These are phyloP conservation scores for Caretta caretta DNA, from an alignment of 2,113 vertebrate genomes.

Conservation along the genomic window DNA sequence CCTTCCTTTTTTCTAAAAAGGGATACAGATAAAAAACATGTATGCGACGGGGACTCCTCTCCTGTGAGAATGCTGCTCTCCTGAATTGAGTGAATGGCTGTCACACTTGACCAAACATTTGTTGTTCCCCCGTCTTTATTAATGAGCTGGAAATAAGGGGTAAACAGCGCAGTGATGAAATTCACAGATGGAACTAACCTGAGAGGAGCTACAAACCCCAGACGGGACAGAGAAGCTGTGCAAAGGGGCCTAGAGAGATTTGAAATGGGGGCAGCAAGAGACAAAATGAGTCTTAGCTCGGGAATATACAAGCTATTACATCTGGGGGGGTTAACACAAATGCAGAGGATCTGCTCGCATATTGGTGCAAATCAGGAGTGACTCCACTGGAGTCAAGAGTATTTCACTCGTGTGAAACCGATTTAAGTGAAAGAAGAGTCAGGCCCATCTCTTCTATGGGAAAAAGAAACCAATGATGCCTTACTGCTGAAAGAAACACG, in stretches of 20 bases:
- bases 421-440: background rate
- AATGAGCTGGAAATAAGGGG: background rate
- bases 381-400: background rate
- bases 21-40: background rate
- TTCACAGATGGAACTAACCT: background rate
- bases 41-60: background rate
- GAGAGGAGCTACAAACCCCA: background rate
- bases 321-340: background rate
- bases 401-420: background rate
- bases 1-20: background rate
- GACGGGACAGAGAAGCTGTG: background rate
- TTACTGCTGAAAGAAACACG: background rate
- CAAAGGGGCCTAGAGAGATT: rapidly evolving
- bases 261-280: background rate
- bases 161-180: background rate
- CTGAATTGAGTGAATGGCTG: background rate
- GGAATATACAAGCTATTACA: background rate
- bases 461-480: background rate
- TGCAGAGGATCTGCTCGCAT: background rate
- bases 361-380: background rate
- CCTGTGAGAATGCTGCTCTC: background rate
- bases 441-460: background rate
- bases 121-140: background rate
- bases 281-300: background rate
- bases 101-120: background rate